These are phyloP conservation scores for Penaeus indicus DNA, from an alignment of 1,140 invertebrate genomes.

Conservation along the genomic window DNA sequence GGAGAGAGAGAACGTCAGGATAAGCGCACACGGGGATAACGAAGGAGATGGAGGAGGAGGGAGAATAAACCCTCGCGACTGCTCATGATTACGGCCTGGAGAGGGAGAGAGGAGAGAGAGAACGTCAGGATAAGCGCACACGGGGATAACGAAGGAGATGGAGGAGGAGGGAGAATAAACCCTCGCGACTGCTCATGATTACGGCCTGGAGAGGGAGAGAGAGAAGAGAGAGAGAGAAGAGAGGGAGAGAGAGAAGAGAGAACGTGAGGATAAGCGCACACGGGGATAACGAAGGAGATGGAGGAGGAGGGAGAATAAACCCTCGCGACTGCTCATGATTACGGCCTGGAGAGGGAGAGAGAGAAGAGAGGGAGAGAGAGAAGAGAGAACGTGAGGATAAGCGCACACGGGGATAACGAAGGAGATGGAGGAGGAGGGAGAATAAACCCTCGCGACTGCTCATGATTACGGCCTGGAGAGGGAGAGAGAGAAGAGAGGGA, in stretches of 20 bases:
- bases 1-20: too few relatives aligned
- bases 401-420: too few relatives aligned
- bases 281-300: too few relatives aligned
- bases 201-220: background rate
- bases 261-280: background rate
- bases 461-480: too few relatives aligned
- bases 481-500: conserved; percentile 27
- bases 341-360: too few relatives aligned
- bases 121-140: background rate
- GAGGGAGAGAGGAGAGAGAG: background rate
- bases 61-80: conserved; percentile 6
- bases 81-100: conserved; percentile 8
- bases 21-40: background rate
- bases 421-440: too few relatives aligned
- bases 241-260: background rate
- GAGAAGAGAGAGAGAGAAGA: background rate
- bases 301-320: too few relatives aligned
- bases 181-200: background rate
- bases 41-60: background rate
- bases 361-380: background rate
- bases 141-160: background rate
- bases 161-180: background rate
- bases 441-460: too few relatives aligned
- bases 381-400: too few relatives aligned
- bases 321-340: too few relatives aligned